Evolutionary conservation across 2,113 vertebrate species (phyloP).

Genomic region (Anoura caudifer): DNA sequence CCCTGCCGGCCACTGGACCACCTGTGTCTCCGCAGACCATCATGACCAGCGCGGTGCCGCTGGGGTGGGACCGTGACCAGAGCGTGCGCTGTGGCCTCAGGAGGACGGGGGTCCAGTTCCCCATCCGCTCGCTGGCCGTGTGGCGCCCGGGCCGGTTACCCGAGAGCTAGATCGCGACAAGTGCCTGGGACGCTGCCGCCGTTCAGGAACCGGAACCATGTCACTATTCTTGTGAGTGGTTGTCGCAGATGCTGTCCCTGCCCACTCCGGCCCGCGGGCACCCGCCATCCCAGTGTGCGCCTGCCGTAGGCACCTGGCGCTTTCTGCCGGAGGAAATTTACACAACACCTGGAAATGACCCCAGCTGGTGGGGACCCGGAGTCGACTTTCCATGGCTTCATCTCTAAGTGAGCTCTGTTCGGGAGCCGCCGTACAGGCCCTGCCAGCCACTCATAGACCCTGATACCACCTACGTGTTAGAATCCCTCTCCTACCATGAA

Average conservation of each 20-base stretch:
- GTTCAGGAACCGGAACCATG: neutral
- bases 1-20: neutral
- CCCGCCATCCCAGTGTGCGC: neutral
- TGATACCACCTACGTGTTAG: too few species aligned
- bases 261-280: neutral
- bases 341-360: neutral
- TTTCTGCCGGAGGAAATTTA: neutral
- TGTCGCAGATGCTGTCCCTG: neutral
- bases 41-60: neutral
- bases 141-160: neutral
- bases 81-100: neutral
- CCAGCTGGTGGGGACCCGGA: neutral
- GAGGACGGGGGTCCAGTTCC: neutral
- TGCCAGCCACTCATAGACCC: too few species aligned
- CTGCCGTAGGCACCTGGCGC: too few species aligned
- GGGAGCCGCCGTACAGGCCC: neutral
- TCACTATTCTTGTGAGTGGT: neutral
- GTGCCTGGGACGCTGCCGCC: neutral
- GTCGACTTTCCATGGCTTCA: neutral
- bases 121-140: neutral
- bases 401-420: neutral
- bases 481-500: neutral
- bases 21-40: neutral
- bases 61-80: fast-evolving
- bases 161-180: neutral